Base-by-base conservation (phyloP, 2,113 vertebrate species). In the Carassius gibelio region DNA sequence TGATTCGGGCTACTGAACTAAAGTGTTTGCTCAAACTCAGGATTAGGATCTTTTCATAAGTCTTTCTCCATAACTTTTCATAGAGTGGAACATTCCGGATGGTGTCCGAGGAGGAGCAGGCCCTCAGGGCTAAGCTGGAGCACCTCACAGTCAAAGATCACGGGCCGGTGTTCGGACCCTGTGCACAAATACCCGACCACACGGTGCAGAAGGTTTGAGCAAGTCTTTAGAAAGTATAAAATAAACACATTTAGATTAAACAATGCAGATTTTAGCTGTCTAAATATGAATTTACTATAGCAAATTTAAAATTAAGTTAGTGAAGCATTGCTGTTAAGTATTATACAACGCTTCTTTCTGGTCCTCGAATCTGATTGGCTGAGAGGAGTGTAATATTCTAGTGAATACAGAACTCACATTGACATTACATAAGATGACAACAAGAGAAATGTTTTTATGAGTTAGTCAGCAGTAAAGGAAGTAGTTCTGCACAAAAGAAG, bases 41-140 rank as follows among this genome's bases (percentile, higher is more conserved):
- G 89, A 89, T 93, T 90, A 91, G 76, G 55, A 10, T 86, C 57
- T 57, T 86, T 59, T 72, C 23, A 62, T 19, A 26, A 38, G 19
- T 42, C 14, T 66, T 66, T 82, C 21, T 55, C 21, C 66, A 14
- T 75, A 17, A 75, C 52, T 82, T 52, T 83, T 57, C 17, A 21
- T 84, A 99, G 97, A 96, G 93, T 88, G 98, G 98, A 93, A 97
- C 96, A 0, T 99, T 97, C 90, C 96, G 98, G 1, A 93, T 96
- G 82, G 93, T 99, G 84, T 96, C 98, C 0, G 98, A 99, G 90
- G 98, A 99, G 94, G 98, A 99, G 88, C 98, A 97, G 91, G 95
- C 95, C 0, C 96, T 99, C 80, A 94, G 97, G 71, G 89, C 94
- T 77, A 99, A 97, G 86, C 93, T 99, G 84, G 97, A 98, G 79